Evolutionary conservation across 2,888 invertebrate genomes (phyloP), one percentile per base, ranked within the genome.

Genomic region (Stenchaetothrips biformis): DNA sequence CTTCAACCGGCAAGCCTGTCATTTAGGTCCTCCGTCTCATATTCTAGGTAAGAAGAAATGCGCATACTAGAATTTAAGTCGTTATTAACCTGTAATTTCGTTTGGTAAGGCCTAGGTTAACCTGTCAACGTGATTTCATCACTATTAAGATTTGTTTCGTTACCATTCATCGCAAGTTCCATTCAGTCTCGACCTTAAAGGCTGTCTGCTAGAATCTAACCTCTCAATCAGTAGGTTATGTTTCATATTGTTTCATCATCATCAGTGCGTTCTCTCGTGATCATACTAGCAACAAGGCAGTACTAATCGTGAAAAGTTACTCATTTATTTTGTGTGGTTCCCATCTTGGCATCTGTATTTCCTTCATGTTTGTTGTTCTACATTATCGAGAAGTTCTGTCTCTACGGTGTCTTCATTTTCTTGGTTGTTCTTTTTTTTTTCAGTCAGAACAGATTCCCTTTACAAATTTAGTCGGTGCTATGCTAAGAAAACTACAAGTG

Each of bases 171-270:
- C 2, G 7, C 21, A 74, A 11, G 21, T 74, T 74, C 21, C 21
- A 74, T 59, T 59, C 59, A 59, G 16, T 9, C 16, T 59, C 18
- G 16, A 13, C 59, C 16, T 59, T 59, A 18, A 74, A 25, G 6
- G n/a, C 11, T 25, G 11, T 7, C 7, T n/a, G 21, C 4, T 21
- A 7, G 21, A 11, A 11, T 11, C 67, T 74, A 74, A 74, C 67
- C 67, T 74, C 67, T 25, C 7, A 25, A 25, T 74, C 11, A 74
- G 25, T 59, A 74, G 67, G 67, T 74, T 74, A 74, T n/a, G 67
- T 74, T 74, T 74, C 25, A 11, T 11, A 74, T 1, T 74, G 67
- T 74, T 74, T 25, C 67, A 74, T 74, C 67, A 74, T 16, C 6
- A 59, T 18, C 16, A 18, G 59, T 59, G 2, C 1, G 18, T 59